phyloP scores from a whole-genome alignment of 53 echinoderm and acorn worm genomes.

The Antedon mediterranea region DNA sequence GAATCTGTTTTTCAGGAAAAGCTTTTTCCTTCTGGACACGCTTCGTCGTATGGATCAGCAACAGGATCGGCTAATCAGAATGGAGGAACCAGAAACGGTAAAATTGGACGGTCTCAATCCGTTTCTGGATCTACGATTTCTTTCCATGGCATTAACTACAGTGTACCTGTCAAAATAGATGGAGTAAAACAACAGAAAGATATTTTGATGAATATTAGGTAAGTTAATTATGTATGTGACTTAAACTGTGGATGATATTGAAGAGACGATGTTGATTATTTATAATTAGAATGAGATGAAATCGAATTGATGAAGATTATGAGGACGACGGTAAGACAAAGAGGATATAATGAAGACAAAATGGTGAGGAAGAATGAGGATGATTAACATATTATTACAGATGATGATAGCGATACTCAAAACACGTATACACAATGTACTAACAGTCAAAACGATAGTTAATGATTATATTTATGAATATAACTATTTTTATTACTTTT shows the following conservation, averaged over 20 bases:
- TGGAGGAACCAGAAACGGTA: not conserved
- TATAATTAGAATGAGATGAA: not conserved
- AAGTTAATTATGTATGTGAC: not conserved
- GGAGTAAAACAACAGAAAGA: conserved; percentile 36
- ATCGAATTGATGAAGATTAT: not conserved
- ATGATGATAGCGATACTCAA: not conserved
- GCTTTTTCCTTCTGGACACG: not conserved
- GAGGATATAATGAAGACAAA: not conserved
- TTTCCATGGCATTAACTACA: conserved; percentile 44
- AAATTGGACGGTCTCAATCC: not conserved
- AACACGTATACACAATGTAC: too few relatives aligned
- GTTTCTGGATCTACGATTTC: conserved; percentile 27
- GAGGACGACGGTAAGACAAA: not conserved
- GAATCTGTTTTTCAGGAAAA: not conserved
- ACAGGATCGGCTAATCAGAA: not conserved
- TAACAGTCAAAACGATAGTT: too few relatives aligned
- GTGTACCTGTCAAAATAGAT: conserved; percentile 33
- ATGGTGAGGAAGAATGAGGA: not conserved
- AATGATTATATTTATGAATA: too few relatives aligned
- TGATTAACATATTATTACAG: not conserved
- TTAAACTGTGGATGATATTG: not conserved
- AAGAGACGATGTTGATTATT: not conserved
- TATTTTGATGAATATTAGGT: conserved; percentile 43
- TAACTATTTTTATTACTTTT: conserved; percentile 4
- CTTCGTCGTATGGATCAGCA: not conserved